phyloP scores from a whole-genome alignment of 1,140 invertebrate genomes.

The Ceratina japonica region DNA sequence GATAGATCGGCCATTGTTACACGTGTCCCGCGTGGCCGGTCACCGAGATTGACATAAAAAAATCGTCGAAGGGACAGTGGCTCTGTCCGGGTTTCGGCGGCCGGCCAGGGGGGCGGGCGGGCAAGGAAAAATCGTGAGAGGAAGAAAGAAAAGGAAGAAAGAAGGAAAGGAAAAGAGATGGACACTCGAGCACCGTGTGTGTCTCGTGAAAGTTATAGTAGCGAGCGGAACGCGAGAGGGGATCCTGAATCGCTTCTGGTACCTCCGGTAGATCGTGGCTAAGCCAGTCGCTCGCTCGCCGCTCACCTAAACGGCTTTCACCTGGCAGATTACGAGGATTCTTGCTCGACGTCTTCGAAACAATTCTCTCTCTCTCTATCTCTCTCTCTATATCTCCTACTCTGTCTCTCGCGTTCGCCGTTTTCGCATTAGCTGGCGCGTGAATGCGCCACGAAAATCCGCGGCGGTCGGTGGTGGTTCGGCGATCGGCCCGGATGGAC shows the following conservation, averaged over 20 bases:
- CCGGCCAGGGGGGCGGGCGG: neutral
- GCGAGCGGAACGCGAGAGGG: constrained; percentile 20
- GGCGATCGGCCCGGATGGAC: constrained; percentile 18
- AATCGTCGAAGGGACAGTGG: constrained; percentile 31
- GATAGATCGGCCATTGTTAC: constrained; percentile 26
- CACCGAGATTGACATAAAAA: constrained; percentile 22
- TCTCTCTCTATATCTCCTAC: too few species aligned
- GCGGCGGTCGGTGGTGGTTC: constrained; percentile 12
- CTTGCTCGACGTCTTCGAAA: constrained; percentile 30
- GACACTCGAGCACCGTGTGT: constrained; percentile 47
- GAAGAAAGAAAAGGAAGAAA: neutral
- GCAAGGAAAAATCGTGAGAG: constrained; percentile 21
- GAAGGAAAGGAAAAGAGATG: constrained; percentile 35
- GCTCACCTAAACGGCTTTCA: constrained; percentile 63
- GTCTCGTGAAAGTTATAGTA: constrained; percentile 59
- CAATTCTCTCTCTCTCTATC: neutral
- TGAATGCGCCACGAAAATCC: neutral
- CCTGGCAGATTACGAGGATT: constrained; percentile 51
- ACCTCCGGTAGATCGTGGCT: constrained; percentile 57
- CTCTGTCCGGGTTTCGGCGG: neutral
- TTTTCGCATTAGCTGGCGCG: neutral
- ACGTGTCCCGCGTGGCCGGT: neutral
- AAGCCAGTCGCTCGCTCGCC: constrained; percentile 57
- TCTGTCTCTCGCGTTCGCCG: neutral
- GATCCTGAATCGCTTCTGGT: constrained; percentile 55